Evolutionary conservation across 2,797 vertebrate genomes (phyloP), one percentile per base, ranked within the genome.

Genomic region (Yasuhikotakia modesta): DNA sequence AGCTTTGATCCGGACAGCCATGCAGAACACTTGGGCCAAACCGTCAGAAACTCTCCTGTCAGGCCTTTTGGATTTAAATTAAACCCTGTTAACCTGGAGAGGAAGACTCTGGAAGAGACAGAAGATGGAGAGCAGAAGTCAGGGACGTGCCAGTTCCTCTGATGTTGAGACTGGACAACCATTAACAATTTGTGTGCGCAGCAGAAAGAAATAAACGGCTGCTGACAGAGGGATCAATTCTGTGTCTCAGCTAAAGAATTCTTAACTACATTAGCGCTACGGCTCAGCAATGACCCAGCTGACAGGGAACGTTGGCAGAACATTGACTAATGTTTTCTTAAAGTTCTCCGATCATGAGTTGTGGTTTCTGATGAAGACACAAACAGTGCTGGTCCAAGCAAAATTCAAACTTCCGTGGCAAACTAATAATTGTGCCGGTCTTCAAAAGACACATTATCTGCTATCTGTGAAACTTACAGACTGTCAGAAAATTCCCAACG

Each of bases 1-100:
- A 92, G 92, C 92, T 95, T 95, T 95, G 93, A 96, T 95, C 93
- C 94, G 93, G 93, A 93, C 92, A 94, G 93, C 90, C 92, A 94
- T 93, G 93, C 94, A 95, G 93, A 94, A 93, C 93, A 93, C 91
- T 85, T 91, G 88, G 91, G 91, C 90, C 89, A 88, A 89, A 88
- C 85, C 84, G 84, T 84, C 84, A 92, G 90, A 94, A 96, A 95
- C 93, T 93, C 94, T 94, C 92, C 88, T 92, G 93, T 95, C 94
- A 95, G 93, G 93, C 90, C 87, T 94, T 95, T 94, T 92, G 91
- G 90, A 93, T 94, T 94, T 90, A 95, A 95, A 95, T 94, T 93
- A 95, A 91, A 91, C 91, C 91, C 92, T 92, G 93, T 95, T 95
- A 95, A 94, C 91, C 92, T 90, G 87, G 88, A 90, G 69, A 85